Evolutionary conservation across 1,140 invertebrate species (phyloP), one percentile per base, ranked within the genome.

Genomic region (Brachionus asplanchnoidis): DNA sequence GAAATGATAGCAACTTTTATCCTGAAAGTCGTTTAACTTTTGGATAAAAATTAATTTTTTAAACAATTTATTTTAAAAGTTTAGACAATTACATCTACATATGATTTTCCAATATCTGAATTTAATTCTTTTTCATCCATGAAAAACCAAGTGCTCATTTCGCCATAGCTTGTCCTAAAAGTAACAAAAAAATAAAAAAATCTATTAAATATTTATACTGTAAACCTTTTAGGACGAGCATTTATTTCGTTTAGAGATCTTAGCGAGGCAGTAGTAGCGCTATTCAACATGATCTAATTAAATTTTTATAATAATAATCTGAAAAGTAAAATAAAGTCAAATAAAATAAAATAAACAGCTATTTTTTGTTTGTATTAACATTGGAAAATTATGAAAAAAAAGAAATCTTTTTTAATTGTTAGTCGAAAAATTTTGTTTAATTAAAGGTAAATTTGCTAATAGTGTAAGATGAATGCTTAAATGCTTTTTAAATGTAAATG

Each of bases 101-200:
- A 77, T 23, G 73, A 77, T 50, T 77, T 77, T 8, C 46, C 42
- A 53, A 50, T n/a, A 7, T 77, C 68, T 14, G 32, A 56, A 65
- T 82, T 56, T n/a, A 65, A 65, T 20, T 82, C 36, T 65, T 60
- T 68, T 7, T 65, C 23, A 36, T 82, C 79, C 79, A 82, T 82
- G 26, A 82, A 82, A 40, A 82, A 82, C 79, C 79, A 82, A 28
- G 79, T 82, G 23, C 79, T 82, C 79, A 82, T 82, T 82, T 65
- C 79, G 20, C 53, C 79, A 65, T 82, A 82, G 40, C 79, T 82
- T 28, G 79, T 82, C 26, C 79, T 82, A 5, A 36, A 36, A 6
- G 23, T 36, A 4, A 11, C 4, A 56, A 80, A 23, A 53, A 53
- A 56, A 1, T 4, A 26, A 7, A 56, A 9, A 32, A 32, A 17